These are phyloP conservation scores for Platichthys flesus DNA, from an alignment of 2,113 vertebrate genomes.

Conservation along the genomic window DNA sequence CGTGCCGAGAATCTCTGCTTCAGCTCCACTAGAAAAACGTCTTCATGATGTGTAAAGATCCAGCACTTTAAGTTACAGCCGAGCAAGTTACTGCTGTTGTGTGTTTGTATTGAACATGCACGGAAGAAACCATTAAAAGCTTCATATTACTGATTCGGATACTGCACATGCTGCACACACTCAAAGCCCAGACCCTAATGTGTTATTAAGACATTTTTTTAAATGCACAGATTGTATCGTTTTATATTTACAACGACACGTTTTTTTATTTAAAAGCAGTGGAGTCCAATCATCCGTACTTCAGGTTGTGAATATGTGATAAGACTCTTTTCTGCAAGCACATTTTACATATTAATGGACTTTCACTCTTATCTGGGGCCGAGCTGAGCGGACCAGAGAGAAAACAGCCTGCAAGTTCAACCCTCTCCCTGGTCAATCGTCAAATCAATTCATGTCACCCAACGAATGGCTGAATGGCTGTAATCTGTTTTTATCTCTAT, in stretches of 20 bases:
- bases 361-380: conserved; percentile 53
- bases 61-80: not conserved
- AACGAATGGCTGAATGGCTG: conserved; percentile 14
- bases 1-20: not conserved
- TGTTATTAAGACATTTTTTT: not conserved
- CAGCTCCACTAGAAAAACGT: not conserved
- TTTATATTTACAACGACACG: not conserved
- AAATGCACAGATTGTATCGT: not conserved
- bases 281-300: not conserved
- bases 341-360: conserved; percentile 57
- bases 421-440: conserved; percentile 28
- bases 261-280: not conserved
- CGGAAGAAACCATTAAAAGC: not conserved
- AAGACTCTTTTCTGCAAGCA: conserved; percentile 29
- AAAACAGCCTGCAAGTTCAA: conserved; percentile 30
- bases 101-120: not conserved
- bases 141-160: no score
- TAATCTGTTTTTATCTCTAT: not conserved
- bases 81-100: not conserved
- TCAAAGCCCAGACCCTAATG: not conserved
- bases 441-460: conserved; percentile 31
- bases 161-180: not conserved
- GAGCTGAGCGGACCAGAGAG: conserved; percentile 40
- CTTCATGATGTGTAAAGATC: not conserved
- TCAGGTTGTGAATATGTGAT: conserved; percentile 16